Conservation (phyloP, 2,888 invertebrate species). For the Himalopsyche japonica region DNA sequence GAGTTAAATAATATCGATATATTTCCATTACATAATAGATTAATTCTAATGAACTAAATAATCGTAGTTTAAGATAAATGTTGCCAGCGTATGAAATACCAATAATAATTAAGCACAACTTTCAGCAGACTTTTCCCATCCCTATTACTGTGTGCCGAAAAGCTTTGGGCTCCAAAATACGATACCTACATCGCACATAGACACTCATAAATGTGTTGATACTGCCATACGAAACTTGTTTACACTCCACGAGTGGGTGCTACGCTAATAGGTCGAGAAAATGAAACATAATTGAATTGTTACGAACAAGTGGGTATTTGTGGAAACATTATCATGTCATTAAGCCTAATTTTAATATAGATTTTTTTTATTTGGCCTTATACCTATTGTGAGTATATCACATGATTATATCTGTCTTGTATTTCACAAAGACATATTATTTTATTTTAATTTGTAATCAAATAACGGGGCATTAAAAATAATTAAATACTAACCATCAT, state of each 20-base stretch:
- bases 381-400: too few relatives aligned
- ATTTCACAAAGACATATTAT: too few relatives aligned
- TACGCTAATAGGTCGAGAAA: slow-evolving; percentile 37
- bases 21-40: too few relatives aligned
- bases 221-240: background rate
- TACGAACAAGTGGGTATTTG: background rate
- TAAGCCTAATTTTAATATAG: background rate
- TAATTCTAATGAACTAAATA: too few relatives aligned
- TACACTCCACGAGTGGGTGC: background rate
- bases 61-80: too few relatives aligned
- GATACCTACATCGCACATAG: background rate
- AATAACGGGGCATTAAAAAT: too few relatives aligned
- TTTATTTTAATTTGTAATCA: too few relatives aligned
- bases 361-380: background rate
- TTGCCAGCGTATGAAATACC: too few relatives aligned
- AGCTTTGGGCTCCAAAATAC: background rate
- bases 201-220: background rate
- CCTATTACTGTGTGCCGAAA: background rate
- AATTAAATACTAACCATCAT: too few relatives aligned
- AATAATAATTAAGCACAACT: too few relatives aligned
- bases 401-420: too few relatives aligned
- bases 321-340: background rate
- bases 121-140: background rate
- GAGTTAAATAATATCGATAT: too few relatives aligned
- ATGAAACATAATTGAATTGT: slow-evolving; percentile 21